Base-by-base conservation (phyloP, 2,888 invertebrate species). In the Linnaemya tessellans region DNA sequence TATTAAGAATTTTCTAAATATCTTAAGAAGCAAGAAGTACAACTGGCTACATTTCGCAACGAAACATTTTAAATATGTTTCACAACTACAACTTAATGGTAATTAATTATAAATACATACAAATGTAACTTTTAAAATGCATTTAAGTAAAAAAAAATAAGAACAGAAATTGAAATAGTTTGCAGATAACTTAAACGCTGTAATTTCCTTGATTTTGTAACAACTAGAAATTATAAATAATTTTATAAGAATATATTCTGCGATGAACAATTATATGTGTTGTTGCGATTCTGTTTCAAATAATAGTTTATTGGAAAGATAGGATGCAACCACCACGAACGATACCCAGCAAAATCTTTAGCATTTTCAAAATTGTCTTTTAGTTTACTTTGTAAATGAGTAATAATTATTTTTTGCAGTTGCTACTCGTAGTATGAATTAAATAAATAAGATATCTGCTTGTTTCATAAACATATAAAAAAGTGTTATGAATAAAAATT, bases 201-300 rank as follows among this genome's bases (percentile, higher is more conserved):
- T 56, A 58, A n/a, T 38, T 58, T 22, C 13, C 51, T 38, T 43
- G 41, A 62, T 79, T 70, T 51, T 41, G 51, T 51, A 79, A 79
- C 10, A 70, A 62, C 30, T 41, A 38, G 49, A 60, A 60, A 68
- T 68, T 51, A 15, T 20, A 60, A 60, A 49, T 60, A 67, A 58
- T 58, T 78, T 60, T 46, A 25, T 49, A 68, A 43, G 62, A 70
- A 79, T 62, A 58, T 25, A 51, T 67, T 58, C 56, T 67, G 13
- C 58, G 9, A 4, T n/a, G 3, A 68, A 62, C 60, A 70, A 79
- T 58, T 60, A 46, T n/a, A 5, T 46, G n/a, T 54, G n/a, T 51
- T 60, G 46, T 38, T 65, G 30, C 30, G 49, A 51, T n/a, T 25
- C 41, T 30, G 13, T 18, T 49, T 41, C 58, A 68, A 41, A 68